Percentiles rank a stretch among this genome's conserved stretches.
These are phyloP conservation scores for Ataeniobius toweri DNA, from an alignment of 2,797 vertebrate species.

Conservation along the genomic window DNA sequence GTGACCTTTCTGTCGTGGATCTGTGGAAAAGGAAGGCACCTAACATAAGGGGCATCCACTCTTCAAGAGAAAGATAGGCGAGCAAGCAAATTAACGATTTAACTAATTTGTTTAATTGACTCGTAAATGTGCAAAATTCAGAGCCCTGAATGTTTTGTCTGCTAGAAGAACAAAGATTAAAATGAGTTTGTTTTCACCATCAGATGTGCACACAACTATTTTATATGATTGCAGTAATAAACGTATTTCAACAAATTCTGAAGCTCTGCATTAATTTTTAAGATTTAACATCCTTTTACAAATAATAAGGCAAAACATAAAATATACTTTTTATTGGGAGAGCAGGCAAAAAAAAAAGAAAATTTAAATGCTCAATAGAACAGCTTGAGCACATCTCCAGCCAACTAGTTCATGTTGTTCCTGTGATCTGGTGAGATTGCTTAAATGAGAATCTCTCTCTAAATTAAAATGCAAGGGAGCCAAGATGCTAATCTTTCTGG, in stretches of 20 bases:
- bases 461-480: slow-evolving; percentile 58
- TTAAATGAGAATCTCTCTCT: slow-evolving; percentile 45
- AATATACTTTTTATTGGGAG: slow-evolving; percentile 5
- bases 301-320: not conserved
- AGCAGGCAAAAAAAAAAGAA: slow-evolving; percentile 17
- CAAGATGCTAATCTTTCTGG: slow-evolving; percentile 60
- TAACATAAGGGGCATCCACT: slow-evolving; percentile 14
- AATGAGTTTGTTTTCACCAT: not conserved
- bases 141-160: not conserved
- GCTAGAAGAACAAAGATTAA: not conserved
- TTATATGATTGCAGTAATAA: not conserved
- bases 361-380: slow-evolving; percentile 49
- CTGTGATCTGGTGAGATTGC: slow-evolving; percentile 52
- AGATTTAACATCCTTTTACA: not conserved
- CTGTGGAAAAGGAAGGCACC: slow-evolving; percentile 21
- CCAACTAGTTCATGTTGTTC: slow-evolving; percentile 59
- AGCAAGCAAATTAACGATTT: slow-evolving; percentile 26
- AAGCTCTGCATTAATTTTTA: not conserved
- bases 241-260: not conserved
- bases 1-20: slow-evolving; percentile 11
- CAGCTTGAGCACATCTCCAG: slow-evolving; percentile 57
- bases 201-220: not conserved
- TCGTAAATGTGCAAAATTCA: slow-evolving; percentile 18
- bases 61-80: slow-evolving; percentile 37
- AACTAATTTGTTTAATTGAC: slow-evolving; percentile 40